Evolutionary conservation across 1,140 invertebrate species (phyloP), one percentile per base, ranked within the genome.

Genomic region (Kradibia gibbosae): DNA sequence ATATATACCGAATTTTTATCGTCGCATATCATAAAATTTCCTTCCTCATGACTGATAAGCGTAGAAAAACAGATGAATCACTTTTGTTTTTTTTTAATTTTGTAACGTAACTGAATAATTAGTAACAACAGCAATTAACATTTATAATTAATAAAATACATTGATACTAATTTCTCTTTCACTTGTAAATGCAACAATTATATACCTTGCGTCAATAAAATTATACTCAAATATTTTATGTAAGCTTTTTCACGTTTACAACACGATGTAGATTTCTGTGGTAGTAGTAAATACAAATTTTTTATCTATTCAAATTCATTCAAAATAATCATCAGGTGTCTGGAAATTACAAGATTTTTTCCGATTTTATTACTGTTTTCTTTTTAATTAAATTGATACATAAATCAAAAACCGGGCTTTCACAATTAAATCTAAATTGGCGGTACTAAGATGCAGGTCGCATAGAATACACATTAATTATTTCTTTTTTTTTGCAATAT

Each of bases 401-500:
- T n/a, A n/a, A n/a, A n/a, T n/a, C n/a, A n/a, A n/a, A n/a, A n/a
- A n/a, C n/a, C n/a, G n/a, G n/a, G n/a, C n/a, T n/a, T n/a, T n/a
- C n/a, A n/a, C n/a, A 55, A 71, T 78, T 15, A 25, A 31, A 25
- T 55, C 20, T 36, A 39, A 42, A 28, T 60, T 53, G 77, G 72
- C 76, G 20, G 76, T 34, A 76, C 74, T 50, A 22, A 28, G 55
- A 55, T 81, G 82, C 42, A 39, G 39, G 31, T 31, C 72, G 34
- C 10, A 75, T 70, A n/a, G n/a, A n/a, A n/a, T 83, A 76, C 83
- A 76, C 79, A 75, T 84, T 71, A 48, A 81, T 82, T 83, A 67
- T 80, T 79, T 83, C 48, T 81, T 57, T 79, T 62, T 73, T 73
- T 36, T 53, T 34, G 28, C 45, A 73, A 20, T 8, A 55, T 55